Percentiles rank a stretch among this genome's conserved stretches.
These are phyloP conservation scores for Patagioenas fasciata DNA, from an alignment of 2,113 vertebrate genomes.

Conservation along the genomic window DNA sequence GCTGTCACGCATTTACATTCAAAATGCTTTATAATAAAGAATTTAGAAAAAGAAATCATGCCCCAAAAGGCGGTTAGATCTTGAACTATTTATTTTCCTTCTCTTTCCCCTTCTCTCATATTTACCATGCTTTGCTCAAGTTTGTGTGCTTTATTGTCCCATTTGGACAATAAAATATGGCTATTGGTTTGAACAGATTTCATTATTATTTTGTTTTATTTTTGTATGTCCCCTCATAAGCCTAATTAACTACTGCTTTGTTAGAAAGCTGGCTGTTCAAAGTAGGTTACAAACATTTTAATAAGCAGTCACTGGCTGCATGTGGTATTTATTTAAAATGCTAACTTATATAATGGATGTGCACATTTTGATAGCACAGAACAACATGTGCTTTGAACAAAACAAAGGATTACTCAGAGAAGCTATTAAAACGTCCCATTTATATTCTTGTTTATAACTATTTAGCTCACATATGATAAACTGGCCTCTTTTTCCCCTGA, in stretches of 20 bases:
- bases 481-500: not conserved
- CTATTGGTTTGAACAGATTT: not conserved
- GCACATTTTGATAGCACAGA: not conserved
- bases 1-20: not conserved
- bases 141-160: not conserved
- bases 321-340: not conserved
- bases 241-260: not conserved
- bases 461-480: not conserved
- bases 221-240: not conserved
- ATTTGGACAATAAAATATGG: not conserved
- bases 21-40: not conserved
- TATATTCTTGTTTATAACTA: not conserved
- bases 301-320: not conserved
- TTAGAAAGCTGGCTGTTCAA: not conserved
- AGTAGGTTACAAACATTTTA: not conserved
- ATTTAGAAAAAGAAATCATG: not conserved
- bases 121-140: rapidly evolving
- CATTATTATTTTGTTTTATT: not conserved
- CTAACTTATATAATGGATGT: not conserved
- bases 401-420: not conserved
- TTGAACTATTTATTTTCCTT: not conserved
- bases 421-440: not conserved
- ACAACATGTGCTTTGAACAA: not conserved
- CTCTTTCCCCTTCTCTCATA: not conserved
- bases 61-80: not conserved